Percentiles rank a stretch among this genome's conserved stretches.
Conservation (phyloP, 1,140 invertebrate species). For the Zaprionus tsacasi region DNA sequence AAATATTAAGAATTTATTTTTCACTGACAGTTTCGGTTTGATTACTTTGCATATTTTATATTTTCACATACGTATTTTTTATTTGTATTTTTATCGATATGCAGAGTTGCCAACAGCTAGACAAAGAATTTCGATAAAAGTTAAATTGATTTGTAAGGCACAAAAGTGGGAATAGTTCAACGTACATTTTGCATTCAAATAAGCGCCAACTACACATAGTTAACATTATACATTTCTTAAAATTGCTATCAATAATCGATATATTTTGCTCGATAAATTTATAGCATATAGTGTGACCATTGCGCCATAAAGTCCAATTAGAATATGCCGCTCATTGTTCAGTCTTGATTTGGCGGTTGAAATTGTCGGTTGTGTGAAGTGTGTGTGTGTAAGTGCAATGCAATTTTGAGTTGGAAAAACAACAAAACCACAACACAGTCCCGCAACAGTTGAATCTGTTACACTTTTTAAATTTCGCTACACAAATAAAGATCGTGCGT, state of each 20-base stretch:
- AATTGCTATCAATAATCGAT: slow-evolving; percentile 17
- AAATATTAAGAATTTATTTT: neutral
- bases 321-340: slow-evolving; percentile 46
- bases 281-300: slow-evolving; percentile 44
- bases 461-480: slow-evolving; percentile 42
- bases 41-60: neutral
- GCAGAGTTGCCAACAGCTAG: neutral
- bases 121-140: no score
- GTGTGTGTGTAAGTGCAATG: slow-evolving; percentile 39
- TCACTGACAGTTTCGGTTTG: neutral
- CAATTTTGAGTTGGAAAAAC: slow-evolving; percentile 1
- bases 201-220: neutral
- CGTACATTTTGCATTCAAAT: neutral
- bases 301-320: slow-evolving; percentile 25
- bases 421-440: slow-evolving; percentile 8
- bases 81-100: neutral
- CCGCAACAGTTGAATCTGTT: slow-evolving; percentile 25
- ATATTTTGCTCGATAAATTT: slow-evolving; percentile 10
- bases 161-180: neutral
- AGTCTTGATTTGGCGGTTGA: slow-evolving; percentile 53
- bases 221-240: neutral
- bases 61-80: neutral
- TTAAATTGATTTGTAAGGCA: neutral
- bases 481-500: slow-evolving; percentile 55
- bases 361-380: slow-evolving; percentile 49